phyloP scores from a whole-genome alignment of 2,888 invertebrate genomes.

The Drosophila cracens region DNA sequence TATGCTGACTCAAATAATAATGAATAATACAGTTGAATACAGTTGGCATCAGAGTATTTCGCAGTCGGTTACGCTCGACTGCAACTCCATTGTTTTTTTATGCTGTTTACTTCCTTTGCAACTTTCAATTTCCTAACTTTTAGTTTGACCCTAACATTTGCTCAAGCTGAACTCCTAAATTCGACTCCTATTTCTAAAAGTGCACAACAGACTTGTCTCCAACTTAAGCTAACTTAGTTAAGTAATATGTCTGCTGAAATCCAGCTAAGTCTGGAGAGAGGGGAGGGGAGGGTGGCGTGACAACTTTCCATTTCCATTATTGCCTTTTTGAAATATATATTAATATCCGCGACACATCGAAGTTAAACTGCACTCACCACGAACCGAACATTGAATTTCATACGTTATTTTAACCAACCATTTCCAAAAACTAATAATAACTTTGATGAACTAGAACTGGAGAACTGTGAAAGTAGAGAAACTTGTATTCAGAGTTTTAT shows the following conservation, averaged over 20 bases:
- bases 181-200: neutral
- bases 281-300: slow-evolving; percentile 9
- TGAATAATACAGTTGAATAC: no score
- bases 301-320: slow-evolving; percentile 10
- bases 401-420: neutral
- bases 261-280: neutral
- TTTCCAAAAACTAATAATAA: slow-evolving; percentile 8
- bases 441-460: slow-evolving; percentile 3
- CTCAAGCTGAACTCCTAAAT: neutral
- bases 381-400: slow-evolving; percentile 9
- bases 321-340: neutral
- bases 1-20: neutral
- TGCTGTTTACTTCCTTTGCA: neutral
- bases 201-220: neutral
- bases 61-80: no score
- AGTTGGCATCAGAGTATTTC: no score
- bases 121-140: no score
- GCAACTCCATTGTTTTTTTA: neutral
- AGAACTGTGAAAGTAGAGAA: slow-evolving; percentile 14
- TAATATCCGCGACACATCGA: neutral
- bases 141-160: neutral
- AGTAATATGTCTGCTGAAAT: slow-evolving; percentile 10
- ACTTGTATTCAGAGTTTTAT: slow-evolving; percentile 21
- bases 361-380: slow-evolving; percentile 2
- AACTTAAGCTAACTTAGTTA: slow-evolving; percentile 9